phyloP scores from a whole-genome alignment of 1,140 invertebrate species.

The Gonatopus flavifemur region DNA sequence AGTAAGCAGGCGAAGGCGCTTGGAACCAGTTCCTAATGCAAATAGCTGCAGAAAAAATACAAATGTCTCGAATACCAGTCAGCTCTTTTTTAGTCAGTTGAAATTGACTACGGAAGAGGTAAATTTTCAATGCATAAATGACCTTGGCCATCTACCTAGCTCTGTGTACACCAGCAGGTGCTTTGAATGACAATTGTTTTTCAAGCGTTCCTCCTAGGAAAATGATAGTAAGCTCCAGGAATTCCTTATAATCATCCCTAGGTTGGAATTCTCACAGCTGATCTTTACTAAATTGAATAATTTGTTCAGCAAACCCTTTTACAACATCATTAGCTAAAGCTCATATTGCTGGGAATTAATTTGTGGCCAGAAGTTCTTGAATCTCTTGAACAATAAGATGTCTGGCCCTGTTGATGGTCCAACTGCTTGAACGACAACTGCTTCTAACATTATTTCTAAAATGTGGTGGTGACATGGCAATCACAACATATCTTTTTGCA shows the following conservation, averaged over 20 bases:
- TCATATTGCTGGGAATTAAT: background rate
- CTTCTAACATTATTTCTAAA: no score
- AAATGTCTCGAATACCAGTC: constrained; percentile 18
- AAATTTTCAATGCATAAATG: constrained; percentile 52
- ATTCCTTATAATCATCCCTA: constrained; percentile 46
- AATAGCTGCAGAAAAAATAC: constrained; percentile 25
- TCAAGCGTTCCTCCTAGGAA: constrained; percentile 46
- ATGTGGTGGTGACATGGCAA: no score
- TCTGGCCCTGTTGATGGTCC: constrained; percentile 1
- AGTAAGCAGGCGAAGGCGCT: constrained; percentile 15
- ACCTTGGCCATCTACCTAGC: constrained; percentile 46
- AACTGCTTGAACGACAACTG: no score
- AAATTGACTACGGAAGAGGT: constrained; percentile 21
- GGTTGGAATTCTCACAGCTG: constrained; percentile 16
- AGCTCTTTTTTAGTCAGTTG: constrained; percentile 11
- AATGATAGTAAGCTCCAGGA: constrained; percentile 45
- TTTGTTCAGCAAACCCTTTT: constrained; percentile 15
- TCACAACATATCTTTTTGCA: no score
- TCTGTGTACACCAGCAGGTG: constrained; percentile 48
- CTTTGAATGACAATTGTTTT: constrained; percentile 42
- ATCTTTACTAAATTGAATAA: constrained; percentile 14
- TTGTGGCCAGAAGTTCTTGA: constrained; percentile 2
- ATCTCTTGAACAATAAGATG: constrained; percentile 6
- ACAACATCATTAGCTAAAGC: background rate
- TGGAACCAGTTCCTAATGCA: constrained; percentile 27